Evolutionary conservation across 92 coral and sea anemone species (phyloP).

Genomic region (Isaurus tuberculatus): DNA sequence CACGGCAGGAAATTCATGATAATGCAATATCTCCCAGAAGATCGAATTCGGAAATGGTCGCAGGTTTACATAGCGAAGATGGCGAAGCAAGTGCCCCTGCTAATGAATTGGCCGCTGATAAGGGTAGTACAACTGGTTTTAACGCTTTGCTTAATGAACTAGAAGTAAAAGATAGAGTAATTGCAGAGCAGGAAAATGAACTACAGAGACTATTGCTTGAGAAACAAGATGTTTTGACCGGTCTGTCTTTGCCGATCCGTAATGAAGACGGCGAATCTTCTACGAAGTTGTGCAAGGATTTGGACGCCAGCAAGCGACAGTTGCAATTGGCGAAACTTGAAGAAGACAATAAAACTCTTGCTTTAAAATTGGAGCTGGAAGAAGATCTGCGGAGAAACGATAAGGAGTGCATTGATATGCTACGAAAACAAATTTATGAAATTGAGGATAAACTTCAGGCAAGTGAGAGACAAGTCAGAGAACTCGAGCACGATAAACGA

Average conservation of each 20-base stretch:
- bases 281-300: slow-evolving; percentile 32
- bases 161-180: slow-evolving; percentile 37
- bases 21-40: background rate
- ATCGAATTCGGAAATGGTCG: slow-evolving; percentile 29
- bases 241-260: slow-evolving; percentile 18
- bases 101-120: background rate
- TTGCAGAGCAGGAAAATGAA: slow-evolving; percentile 12
- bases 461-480: slow-evolving; percentile 69
- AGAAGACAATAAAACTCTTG: slow-evolving; percentile 73
- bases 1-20: slow-evolving; percentile 22
- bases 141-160: slow-evolving; percentile 12
- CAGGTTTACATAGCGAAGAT: background rate
- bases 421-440: slow-evolving; percentile 70
- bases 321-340: slow-evolving; percentile 55
- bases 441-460: slow-evolving; percentile 73
- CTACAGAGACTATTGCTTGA: slow-evolving; percentile 29
- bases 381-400: slow-evolving; percentile 81
- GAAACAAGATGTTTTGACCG: slow-evolving; percentile 46
- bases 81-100: background rate
- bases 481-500: slow-evolving; percentile 67
- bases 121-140: background rate
- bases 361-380: slow-evolving; percentile 68
- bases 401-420: slow-evolving; percentile 80
- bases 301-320: slow-evolving; percentile 18
- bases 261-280: background rate